These are phyloP conservation scores for Scotopteryx bipunctaria DNA, from an alignment of 2,888 invertebrate genomes.

Conservation along the genomic window DNA sequence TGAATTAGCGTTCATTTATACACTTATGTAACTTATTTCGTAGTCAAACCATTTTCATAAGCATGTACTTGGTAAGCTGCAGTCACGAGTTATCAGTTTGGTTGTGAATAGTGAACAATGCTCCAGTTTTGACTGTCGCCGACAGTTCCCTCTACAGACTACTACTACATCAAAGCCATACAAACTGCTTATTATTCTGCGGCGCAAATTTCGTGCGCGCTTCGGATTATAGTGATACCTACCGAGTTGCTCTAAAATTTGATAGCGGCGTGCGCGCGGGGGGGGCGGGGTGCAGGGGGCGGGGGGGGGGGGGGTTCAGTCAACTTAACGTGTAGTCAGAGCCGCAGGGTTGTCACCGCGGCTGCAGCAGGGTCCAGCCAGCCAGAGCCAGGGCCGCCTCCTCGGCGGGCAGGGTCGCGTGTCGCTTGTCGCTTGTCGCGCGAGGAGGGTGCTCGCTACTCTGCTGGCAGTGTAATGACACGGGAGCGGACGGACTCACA, in stretches of 20 bases:
- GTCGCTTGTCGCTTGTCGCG: no score
- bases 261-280: no score
- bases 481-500: conserved; percentile 43
- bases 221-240: conserved; percentile 25
- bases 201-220: conserved; percentile 19
- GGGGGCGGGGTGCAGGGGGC: no score
- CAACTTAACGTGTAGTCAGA: conserved; percentile 45
- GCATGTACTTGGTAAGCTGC: not conserved
- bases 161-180: no score
- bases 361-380: not conserved
- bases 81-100: no score
- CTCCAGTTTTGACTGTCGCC: no score
- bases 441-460: not conserved
- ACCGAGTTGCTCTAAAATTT: conserved; percentile 37
- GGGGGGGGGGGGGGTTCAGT: no score
- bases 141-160: conserved; percentile 3
- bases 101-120: not conserved
- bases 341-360: conserved; percentile 47
- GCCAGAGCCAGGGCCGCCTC: not conserved
- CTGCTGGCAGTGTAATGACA: conserved; percentile 46
- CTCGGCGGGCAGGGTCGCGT: not conserved
- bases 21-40: not conserved
- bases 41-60: not conserved
- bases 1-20: no score
- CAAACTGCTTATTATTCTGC: not conserved